A percentile compares a stretch with the other conserved stretches of the same genome.
These are phyloP conservation scores for Pseudorasbora parva DNA, from an alignment of 2,113 vertebrate species.

Conservation along the genomic window DNA sequence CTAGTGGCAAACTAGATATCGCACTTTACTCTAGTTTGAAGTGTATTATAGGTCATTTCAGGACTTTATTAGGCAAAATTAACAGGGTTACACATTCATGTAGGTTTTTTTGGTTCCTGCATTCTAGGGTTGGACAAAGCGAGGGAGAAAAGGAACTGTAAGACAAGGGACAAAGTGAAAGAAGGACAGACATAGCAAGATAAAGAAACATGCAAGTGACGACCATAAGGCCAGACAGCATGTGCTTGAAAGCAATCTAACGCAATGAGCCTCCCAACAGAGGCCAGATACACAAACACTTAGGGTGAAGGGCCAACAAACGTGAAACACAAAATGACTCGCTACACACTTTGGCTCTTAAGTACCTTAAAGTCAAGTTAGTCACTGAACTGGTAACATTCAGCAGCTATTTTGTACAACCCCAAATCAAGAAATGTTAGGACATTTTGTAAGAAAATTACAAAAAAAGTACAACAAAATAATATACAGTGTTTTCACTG, in stretches of 20 bases:
- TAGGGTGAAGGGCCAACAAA: not conserved
- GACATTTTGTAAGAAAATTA: no score
- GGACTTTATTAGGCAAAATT: no score
- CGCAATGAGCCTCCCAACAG: conserved; percentile 36
- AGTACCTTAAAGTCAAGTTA: not conserved
- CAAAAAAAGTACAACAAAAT: no score
- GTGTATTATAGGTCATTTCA: no score
- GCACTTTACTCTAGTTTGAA: no score
- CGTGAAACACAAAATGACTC: conserved; percentile 12
- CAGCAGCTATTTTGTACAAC: not conserved
- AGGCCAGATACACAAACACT: conserved; percentile 18
- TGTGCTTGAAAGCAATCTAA: conserved; percentile 58
- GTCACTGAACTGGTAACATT: not conserved
- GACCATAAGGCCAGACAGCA: conserved; percentile 69
- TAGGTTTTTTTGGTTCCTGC: not conserved
- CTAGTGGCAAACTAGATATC: no score
- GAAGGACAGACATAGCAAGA: not conserved
- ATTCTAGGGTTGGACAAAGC: not conserved
- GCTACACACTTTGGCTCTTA: not conserved
- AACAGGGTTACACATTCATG: no score
- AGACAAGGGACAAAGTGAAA: not conserved
- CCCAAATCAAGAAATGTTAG: no score
- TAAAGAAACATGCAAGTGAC: conserved; percentile 29
- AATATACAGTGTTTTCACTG: no score
- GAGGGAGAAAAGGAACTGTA: not conserved